Percentiles rank a stretch among this genome's conserved stretches.
These are phyloP conservation scores for Abrostola tripartita DNA, from an alignment of 2,888 invertebrate species.

Conservation along the genomic window DNA sequence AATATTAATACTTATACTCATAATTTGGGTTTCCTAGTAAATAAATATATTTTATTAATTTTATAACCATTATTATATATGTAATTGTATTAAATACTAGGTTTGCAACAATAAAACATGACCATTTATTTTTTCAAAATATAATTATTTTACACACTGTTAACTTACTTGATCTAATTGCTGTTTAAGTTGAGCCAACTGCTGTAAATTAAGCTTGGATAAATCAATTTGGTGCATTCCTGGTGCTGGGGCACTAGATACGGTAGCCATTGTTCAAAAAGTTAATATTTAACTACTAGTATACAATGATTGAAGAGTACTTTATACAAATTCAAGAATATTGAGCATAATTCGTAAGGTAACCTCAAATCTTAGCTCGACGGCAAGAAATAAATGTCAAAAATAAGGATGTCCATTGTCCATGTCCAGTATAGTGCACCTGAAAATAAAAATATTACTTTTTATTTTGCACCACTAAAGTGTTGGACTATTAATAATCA, in stretches of 20 bases:
- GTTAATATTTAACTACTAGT: slow-evolving; percentile 29
- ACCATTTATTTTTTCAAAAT: not conserved
- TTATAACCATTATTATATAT: no score
- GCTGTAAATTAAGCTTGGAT: slow-evolving; percentile 93
- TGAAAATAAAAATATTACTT: not conserved
- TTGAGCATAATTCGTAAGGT: slow-evolving; percentile 41
- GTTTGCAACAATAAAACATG: not conserved
- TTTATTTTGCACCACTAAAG: not conserved
- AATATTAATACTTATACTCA: not conserved
- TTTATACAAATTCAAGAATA: slow-evolving; percentile 30
- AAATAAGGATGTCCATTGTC: slow-evolving; percentile 14
- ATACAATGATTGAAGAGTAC: slow-evolving; percentile 26
- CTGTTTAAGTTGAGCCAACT: slow-evolving; percentile 94
- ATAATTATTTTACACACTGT: slow-evolving; percentile 3
- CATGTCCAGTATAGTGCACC: not conserved
- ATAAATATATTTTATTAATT: not conserved
- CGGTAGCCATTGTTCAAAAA: slow-evolving; percentile 87
- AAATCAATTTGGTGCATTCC: slow-evolving; percentile 94
- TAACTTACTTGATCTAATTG: slow-evolving; percentile 93
- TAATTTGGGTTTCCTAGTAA: not conserved
- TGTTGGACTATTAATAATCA: not conserved
- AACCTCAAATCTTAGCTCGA: slow-evolving; percentile 49
- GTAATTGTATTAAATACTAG: not conserved
- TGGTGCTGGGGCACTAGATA: slow-evolving; percentile 89
- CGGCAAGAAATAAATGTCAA: slow-evolving; percentile 12